Evolutionary conservation across 2,797 vertebrate genomes (phyloP), one percentile per base, ranked within the genome.

Genomic region (Lithobates pipiens): DNA sequence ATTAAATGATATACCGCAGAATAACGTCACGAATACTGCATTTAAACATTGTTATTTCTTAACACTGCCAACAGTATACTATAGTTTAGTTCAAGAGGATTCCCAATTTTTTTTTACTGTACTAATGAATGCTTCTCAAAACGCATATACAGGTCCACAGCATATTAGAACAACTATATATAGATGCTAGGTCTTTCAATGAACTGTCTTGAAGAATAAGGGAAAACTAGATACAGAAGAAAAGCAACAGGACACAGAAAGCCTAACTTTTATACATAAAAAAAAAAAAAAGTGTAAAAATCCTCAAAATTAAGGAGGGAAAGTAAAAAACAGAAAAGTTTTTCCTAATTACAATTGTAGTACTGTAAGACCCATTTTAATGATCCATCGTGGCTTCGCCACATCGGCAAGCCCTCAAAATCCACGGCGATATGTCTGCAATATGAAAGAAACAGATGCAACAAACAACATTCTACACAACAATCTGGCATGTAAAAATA

Each of bases 371-470:
- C 93, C 93, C 95, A 95, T 94, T 91, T 72, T 90, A 94, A 95
- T 93, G 94, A 93, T 95, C 92, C 95, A 95, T 92, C 92, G 92
- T 91, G 94, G 94, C 94, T 95, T 94, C 91, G 94, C 94, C 95
- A 91, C 94, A 95, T 95, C 95, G 94, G 95, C 94, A 95, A 95
- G 93, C 94, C 95, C 95, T 95, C 95, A 96, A 94, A 94, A 96
- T 95, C 94, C 95, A 94, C 93, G 94, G 94, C 94, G 93, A 95
- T 93, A 95, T 10, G 93, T 96, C 96, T 97, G 96, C 89, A 96
- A 95, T 93, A 95, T 94, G 94, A 96, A 96, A 95, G 95, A 96
- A 95, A 95, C 91, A 95, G 95, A 95, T 95, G 94, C 95, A 95
- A 84, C 88, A 84, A 92, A 95, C 93, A 95, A 89, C 92, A 93